Percentiles rank a stretch among this genome's conserved stretches.
These are phyloP conservation scores for Syngnathus rostellatus DNA, from an alignment of 2,797 vertebrate species.

Conservation along the genomic window DNA sequence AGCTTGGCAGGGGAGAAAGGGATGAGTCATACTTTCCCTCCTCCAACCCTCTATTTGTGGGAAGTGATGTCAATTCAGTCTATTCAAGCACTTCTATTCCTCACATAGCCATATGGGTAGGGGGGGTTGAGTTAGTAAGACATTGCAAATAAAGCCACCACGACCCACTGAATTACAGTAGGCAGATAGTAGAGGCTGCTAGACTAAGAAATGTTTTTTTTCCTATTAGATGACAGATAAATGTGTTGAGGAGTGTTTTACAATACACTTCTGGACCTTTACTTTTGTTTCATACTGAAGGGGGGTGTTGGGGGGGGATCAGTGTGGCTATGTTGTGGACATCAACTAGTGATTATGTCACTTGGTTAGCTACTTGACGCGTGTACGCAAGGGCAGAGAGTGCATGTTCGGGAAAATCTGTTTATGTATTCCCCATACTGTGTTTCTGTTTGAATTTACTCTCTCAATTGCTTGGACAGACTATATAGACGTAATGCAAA, in stretches of 20 bases:
- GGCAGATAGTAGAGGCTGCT: slow-evolving; percentile 9
- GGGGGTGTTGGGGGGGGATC: not conserved
- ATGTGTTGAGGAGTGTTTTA: not conserved
- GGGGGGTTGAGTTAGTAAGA: slow-evolving; percentile 21
- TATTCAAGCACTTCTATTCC: slow-evolving; percentile 45
- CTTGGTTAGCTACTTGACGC: not conserved
- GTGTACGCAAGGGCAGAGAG: not conserved
- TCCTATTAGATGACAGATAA: not conserved
- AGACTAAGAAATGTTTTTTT: not conserved
- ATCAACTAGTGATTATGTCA: not conserved
- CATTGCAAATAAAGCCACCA: slow-evolving; percentile 29
- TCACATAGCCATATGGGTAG: slow-evolving; percentile 48
- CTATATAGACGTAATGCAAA: no score
- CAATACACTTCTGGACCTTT: not conserved
- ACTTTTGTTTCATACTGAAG: not conserved
- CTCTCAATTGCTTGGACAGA: not conserved
- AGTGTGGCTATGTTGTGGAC: not conserved
- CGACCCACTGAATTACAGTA: slow-evolving; percentile 23
- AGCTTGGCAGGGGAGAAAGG: slow-evolving; percentile 50
- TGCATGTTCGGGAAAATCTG: not conserved
- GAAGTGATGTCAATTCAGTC: slow-evolving; percentile 63
- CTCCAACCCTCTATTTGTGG: slow-evolving; percentile 48
- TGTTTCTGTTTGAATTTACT: not conserved
- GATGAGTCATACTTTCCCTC: slow-evolving; percentile 74
- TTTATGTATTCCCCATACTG: not conserved